A percentile compares a stretch with the other conserved stretches of the same genome.
Evolutionary conservation across 2,888 invertebrate species (phyloP).

Genomic region (Ormyrus labotus): DNA sequence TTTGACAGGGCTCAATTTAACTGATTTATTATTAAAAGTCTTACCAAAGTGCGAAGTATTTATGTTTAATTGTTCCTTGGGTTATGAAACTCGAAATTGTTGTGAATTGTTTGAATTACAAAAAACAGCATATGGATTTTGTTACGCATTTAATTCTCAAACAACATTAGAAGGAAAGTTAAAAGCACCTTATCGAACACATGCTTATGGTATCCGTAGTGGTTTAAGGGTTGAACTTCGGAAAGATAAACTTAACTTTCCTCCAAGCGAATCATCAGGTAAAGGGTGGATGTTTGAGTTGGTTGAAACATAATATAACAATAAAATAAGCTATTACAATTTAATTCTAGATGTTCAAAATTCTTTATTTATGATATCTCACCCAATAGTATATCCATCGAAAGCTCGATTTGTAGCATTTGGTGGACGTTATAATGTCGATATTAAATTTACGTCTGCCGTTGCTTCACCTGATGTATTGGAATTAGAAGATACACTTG

Average conservation of each 20-base stretch:
- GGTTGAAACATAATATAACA: neutral
- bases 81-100: neutral
- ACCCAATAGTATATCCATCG: constrained; percentile 61
- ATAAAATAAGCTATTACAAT: no score
- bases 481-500: constrained; percentile 51
- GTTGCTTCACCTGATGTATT: constrained; percentile 59
- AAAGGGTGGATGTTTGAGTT: neutral
- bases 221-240: constrained; percentile 12
- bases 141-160: constrained; percentile 46
- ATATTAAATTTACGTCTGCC: constrained; percentile 62
- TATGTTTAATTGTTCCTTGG: constrained; percentile 29
- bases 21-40: constrained; percentile 11
- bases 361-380: constrained; percentile 60
- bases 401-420: constrained; percentile 59
- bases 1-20: constrained; percentile 32
- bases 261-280: neutral
- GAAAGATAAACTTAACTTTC: neutral
- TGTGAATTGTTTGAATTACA: constrained; percentile 43
- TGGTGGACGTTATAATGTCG: constrained; percentile 61
- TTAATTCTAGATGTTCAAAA: constrained; percentile 16
- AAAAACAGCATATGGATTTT: constrained; percentile 39
- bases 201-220: constrained; percentile 7
- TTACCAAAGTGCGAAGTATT: constrained; percentile 24
- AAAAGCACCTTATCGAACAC: neutral
- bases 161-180: constrained; percentile 6